These are phyloP conservation scores for Ophion ventricosus DNA, from an alignment of 2,888 invertebrate genomes.

Conservation along the genomic window DNA sequence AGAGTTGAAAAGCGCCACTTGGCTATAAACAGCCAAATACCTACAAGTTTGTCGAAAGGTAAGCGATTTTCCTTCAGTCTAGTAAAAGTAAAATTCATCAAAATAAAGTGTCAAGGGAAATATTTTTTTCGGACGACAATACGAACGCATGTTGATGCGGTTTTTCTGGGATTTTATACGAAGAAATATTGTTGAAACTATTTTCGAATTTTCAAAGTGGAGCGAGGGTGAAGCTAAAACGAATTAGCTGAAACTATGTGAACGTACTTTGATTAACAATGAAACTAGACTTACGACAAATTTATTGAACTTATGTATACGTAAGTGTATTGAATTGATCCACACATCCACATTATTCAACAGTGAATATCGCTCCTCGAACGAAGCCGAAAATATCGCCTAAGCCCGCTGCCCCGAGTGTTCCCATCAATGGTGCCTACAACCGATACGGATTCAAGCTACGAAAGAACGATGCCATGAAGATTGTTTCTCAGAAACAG, in stretches of 20 bases:
- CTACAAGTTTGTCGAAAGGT: constrained; percentile 54
- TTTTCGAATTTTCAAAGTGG: too few relatives aligned
- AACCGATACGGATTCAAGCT: constrained; percentile 84
- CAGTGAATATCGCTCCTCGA: constrained; percentile 13
- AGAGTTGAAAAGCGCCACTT: constrained; percentile 74
- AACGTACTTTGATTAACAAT: too few relatives aligned
- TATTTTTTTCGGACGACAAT: not conserved
- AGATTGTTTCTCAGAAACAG: constrained; percentile 68
- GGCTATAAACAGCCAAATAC: constrained; percentile 67
- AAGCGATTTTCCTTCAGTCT: not conserved
- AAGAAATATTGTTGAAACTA: too few relatives aligned
- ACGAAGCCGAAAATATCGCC: constrained; percentile 33
- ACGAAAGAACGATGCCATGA: constrained; percentile 79
- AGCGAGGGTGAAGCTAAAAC: too few relatives aligned
- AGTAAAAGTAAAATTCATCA: not conserved
- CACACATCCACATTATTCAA: not conserved
- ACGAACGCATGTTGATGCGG: too few relatives aligned
- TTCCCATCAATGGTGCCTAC: constrained; percentile 58
- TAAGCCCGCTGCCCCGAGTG: constrained; percentile 40
- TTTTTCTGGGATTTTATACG: too few relatives aligned
- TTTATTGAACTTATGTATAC: too few relatives aligned
- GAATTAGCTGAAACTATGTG: too few relatives aligned
- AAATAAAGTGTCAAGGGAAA: too few relatives aligned
- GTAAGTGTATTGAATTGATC: not conserved
- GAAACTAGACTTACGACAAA: not conserved